Evolutionary conservation across 2,888 invertebrate species (phyloP).

Genomic region (Heliconius aoede): DNA sequence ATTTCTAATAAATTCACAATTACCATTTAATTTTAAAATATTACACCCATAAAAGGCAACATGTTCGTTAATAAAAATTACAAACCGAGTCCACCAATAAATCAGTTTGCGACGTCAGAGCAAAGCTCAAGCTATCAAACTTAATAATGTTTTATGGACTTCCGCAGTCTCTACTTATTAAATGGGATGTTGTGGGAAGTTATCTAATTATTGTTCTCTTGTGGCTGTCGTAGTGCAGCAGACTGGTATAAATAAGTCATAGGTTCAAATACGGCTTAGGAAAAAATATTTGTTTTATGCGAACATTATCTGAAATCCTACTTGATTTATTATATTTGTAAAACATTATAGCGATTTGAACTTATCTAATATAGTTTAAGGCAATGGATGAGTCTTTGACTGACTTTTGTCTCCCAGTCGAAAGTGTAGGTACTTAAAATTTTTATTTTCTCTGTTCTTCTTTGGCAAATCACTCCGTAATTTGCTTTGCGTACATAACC

Average conservation of each 20-base stretch:
- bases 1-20: neutral
- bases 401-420: no score
- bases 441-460: no score
- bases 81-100: constrained; percentile 19
- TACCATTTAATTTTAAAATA: constrained; percentile 8
- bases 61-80: constrained; percentile 19
- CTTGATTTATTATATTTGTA: no score
- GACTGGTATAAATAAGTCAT: neutral
- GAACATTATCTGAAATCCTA: no score
- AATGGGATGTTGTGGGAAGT: constrained; percentile 1
- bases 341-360: no score
- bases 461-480: no score
- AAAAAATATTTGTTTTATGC: no score
- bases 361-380: no score
- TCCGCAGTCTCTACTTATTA: constrained; percentile 24
- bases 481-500: no score
- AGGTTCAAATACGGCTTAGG: no score
- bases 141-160: constrained; percentile 32
- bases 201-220: constrained; percentile 7
- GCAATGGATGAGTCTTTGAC: no score
- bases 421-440: no score
- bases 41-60: constrained; percentile 4
- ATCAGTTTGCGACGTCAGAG: constrained; percentile 25
- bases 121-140: constrained; percentile 29
- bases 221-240: neutral